Evolutionary conservation across 1,140 invertebrate genomes (phyloP), one percentile per base, ranked within the genome.

Genomic region (Ceratosolen fusciceps): DNA sequence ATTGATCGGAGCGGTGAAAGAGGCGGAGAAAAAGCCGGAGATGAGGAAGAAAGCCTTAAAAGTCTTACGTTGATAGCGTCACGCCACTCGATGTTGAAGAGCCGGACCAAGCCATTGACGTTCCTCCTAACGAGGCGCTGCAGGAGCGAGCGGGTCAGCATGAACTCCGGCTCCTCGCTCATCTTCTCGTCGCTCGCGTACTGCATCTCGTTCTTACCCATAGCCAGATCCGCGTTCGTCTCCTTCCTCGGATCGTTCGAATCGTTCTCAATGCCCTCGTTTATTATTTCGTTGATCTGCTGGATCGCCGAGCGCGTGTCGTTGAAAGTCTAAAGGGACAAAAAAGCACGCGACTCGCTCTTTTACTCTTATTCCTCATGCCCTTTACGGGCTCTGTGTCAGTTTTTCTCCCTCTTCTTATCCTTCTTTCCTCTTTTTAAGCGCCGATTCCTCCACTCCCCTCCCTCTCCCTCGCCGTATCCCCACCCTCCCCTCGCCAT

Each of bases 31-130:
- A n/a, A n/a, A n/a, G n/a, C n/a, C n/a, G n/a, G n/a, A n/a, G n/a
- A n/a, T n/a, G n/a, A n/a, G n/a, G n/a, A n/a, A n/a, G n/a, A n/a
- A n/a, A n/a, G n/a, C n/a, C n/a, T 16, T 21, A 54, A 54, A 54
- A 21, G 19, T 26, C 87, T 88, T 83, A 92, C 91, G 80, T 90
- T 89, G 10, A 91, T 70, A 12, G 91, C 91, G 76, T 91, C 90
- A n/a, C 84, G 82, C 86, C 91, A 90, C 79, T 92, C 91, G 49
- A 92, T 87, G 56, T 91, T 91, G 60, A 91, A 92, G 0, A 92
- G 82, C 72, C 88, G 82, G 7, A 89, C 83, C 4, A 92, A 82
- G 8, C 91, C 91, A 75, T 85, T 83, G 21, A 92, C 58, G 81
- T 92, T 92, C 81, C 91, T 85, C 21, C 85, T 83, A 16, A 92